Base-by-base conservation (phyloP, 1,140 invertebrate genomes). In the Littorina saxatilis region DNA sequence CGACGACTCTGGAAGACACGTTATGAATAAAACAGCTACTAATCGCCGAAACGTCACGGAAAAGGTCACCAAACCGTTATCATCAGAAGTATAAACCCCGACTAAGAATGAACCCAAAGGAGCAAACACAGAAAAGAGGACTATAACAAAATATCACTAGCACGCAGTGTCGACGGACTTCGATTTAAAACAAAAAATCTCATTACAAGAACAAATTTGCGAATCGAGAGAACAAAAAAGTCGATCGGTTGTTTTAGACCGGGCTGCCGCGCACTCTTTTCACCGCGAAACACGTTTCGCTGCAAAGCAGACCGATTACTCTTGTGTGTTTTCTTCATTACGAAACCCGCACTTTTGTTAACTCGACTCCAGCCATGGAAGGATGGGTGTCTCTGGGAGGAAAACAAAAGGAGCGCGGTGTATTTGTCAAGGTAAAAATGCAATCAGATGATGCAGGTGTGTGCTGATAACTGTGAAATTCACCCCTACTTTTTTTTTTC, bases 171-270 rank as follows among this genome's bases (percentile, higher is more conserved):
- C n/a, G n/a, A n/a, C n/a, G n/a, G n/a, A n/a, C n/a, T n/a, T n/a
- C n/a, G 35, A 32, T 37, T 68, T 35, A 68, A 68, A n/a, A n/a
- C n/a, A n/a, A n/a, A n/a, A n/a, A 68, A 68, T 68, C 66, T 68
- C 66, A 68, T 68, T 68, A 68, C 66, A 68, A 68, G 66, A 68
- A 39, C 66, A 68, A 68, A 68, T 68, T 68, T 68, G 35, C 66
- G 13, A 47, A 47, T 9, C 43, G 7, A 47, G 43, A n/a, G 61
- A 63, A 5, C 29, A 35, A 32, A 32, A 7, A 32, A 20, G 55
- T 61, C 13, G 7, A 23, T 20, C 55, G 13, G 27, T 61, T 27
- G 55, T n/a, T 61, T 61, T 61, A 23, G 55, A 17, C 27, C 20
- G 55, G 15, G 1, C 61, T 32, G 23, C 66, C 0, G 29, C 37